Conservation (phyloP, 1,140 invertebrate genomes). For the Heliconius melpomene region DNA sequence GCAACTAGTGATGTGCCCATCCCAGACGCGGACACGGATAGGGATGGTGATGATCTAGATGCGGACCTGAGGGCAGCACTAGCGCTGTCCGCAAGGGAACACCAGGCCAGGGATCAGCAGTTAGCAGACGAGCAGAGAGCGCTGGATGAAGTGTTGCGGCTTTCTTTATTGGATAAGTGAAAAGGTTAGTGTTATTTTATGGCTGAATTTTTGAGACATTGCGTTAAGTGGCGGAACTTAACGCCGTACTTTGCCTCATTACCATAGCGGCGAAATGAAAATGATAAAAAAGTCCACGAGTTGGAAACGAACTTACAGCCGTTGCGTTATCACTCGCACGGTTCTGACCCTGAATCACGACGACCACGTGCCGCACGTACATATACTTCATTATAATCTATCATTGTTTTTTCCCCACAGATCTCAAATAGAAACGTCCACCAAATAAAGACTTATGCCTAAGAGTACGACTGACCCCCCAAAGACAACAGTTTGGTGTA, state of each 20-base stretch:
- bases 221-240: no score
- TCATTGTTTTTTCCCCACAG: neutral
- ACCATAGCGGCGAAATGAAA: no score
- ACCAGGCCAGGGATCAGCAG: slow-evolving; percentile 46
- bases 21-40: slow-evolving; percentile 36
- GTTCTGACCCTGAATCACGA: no score
- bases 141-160: slow-evolving; percentile 62
- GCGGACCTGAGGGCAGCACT: slow-evolving; percentile 59
- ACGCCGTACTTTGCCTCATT: no score
- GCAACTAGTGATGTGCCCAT: slow-evolving; percentile 1
- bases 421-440: slow-evolving; percentile 31
- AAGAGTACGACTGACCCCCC: slow-evolving; percentile 26
- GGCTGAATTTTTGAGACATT: no score
- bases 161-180: slow-evolving; percentile 72
- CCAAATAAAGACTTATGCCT: slow-evolving; percentile 27
- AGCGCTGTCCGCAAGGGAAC: slow-evolving; percentile 58
- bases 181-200: neutral
- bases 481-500: slow-evolving; percentile 17
- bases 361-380: no score
- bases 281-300: no score
- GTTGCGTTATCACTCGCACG: no score
- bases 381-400: no score
- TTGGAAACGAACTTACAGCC: no score
- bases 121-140: slow-evolving; percentile 59
- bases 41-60: slow-evolving; percentile 46